These are phyloP conservation scores for Pseudopodoces humilis DNA, from an alignment of 2,113 vertebrate species.

Conservation along the genomic window DNA sequence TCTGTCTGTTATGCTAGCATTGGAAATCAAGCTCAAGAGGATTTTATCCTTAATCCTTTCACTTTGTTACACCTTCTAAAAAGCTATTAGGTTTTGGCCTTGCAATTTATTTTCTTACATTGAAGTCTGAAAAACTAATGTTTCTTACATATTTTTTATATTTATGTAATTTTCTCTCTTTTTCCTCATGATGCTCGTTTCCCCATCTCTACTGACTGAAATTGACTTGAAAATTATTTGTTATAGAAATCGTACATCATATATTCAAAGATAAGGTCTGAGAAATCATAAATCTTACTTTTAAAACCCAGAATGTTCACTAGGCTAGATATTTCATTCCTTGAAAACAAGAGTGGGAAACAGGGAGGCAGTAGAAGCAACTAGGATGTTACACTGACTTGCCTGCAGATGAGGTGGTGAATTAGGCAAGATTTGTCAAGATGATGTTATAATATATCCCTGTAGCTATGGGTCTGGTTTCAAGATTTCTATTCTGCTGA, in stretches of 20 bases:
- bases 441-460: neutral
- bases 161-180: neutral
- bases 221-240: neutral
- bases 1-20: rapidly evolving
- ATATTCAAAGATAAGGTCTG: neutral
- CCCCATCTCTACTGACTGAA: neutral
- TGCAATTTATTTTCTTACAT: neutral
- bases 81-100: neutral
- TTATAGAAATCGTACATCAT: neutral
- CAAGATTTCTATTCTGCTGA: neutral
- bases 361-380: neutral
- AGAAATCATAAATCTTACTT: neutral
- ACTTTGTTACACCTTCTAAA: neutral
- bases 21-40: neutral
- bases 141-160: neutral
- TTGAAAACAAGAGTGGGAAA: neutral
- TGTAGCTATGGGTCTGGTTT: neutral
- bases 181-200: neutral
- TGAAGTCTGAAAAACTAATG: neutral
- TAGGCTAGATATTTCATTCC: neutral
- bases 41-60: neutral
- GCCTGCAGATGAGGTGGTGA: neutral
- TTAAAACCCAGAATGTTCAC: neutral
- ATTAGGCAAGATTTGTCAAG: neutral
- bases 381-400: neutral